Base-by-base conservation (phyloP, 2,888 invertebrate species). In the Drosophila maculinotata region DNA sequence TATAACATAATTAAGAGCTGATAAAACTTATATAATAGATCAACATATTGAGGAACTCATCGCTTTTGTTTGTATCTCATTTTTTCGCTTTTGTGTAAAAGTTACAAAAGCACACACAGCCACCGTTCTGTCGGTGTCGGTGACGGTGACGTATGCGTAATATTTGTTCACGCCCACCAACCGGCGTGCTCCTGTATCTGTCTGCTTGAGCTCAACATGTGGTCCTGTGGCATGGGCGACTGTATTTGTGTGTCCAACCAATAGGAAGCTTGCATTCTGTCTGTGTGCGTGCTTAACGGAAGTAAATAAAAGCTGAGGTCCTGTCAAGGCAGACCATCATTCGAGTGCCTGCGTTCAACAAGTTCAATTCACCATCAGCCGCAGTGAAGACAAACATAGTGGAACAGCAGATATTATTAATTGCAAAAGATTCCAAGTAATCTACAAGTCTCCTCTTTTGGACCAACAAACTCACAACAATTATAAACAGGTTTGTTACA, bases 221-320 rank as follows among this genome's bases (percentile, higher is more conserved):
- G 84, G 83, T 66, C 59, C 56, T 48, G 45, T 36, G 35, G 10
- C 59, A 26, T 30, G 14, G 12, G 12, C 30, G 12, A 25, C 28
- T 56, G 39, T 26, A 17, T 4, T 20, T 25, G n/a, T 60, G 31
- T 3, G 41, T 26, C 31, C 67, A 53, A 54, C 89, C 89, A 89
- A 89, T 89, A 48, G 69, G 53, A 69, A 33, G 54, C 49, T 48
- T 28, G 59, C 66, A 38, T 33, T 54, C 15, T 38, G 15, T 39
- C 56, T 45, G 63, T 79, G 75, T 66, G 63, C 66, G 68, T 75
- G 65, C 73, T 54, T 63, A 49, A 31, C 73, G 74, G 70, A 84
- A 84, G 80, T 76, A 78, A 85, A 88, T 85, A 85, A 87, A 90
- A 90, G 87, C 89, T 63, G 83, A 79, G 75, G 84, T 89, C 87